Conservation (phyloP, 2,797 vertebrate genomes). For the Lagorchestes hirsutus region DNA sequence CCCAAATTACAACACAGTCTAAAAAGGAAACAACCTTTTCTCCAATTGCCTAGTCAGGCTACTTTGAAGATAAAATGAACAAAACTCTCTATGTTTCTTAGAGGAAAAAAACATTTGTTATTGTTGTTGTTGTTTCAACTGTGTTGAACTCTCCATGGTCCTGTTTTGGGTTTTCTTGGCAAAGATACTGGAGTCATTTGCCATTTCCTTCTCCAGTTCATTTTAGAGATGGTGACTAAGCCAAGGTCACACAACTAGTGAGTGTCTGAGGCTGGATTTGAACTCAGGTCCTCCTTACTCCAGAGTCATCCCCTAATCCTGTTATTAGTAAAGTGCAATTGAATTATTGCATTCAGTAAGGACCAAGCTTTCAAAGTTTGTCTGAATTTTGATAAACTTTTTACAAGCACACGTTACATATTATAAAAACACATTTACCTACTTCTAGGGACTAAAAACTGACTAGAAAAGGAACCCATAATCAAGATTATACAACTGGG, state of each 20-base stretch:
- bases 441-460: not conserved
- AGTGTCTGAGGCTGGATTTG: not conserved
- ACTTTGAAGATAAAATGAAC: slow-evolving; percentile 28
- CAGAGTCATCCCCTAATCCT: not conserved
- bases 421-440: not conserved
- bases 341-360: not conserved
- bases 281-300: not conserved
- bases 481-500: not conserved
- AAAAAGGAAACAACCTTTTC: not conserved
- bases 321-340: not conserved
- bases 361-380: not conserved
- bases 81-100: slow-evolving; percentile 45
- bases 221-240: not conserved
- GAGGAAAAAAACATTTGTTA: slow-evolving; percentile 39
- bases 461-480: not conserved
- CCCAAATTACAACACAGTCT: not conserved
- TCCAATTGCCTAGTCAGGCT: not conserved
- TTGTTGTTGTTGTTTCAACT: slow-evolving; percentile 12
- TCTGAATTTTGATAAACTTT: not conserved
- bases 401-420: not conserved
- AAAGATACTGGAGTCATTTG: not conserved
- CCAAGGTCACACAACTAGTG: not conserved
- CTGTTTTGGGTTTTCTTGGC: not conserved
- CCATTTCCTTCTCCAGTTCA: not conserved
- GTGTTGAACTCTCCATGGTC: not conserved